These are phyloP conservation scores for Eupithecia inturbata DNA, from an alignment of 2,888 invertebrate species.

Conservation along the genomic window DNA sequence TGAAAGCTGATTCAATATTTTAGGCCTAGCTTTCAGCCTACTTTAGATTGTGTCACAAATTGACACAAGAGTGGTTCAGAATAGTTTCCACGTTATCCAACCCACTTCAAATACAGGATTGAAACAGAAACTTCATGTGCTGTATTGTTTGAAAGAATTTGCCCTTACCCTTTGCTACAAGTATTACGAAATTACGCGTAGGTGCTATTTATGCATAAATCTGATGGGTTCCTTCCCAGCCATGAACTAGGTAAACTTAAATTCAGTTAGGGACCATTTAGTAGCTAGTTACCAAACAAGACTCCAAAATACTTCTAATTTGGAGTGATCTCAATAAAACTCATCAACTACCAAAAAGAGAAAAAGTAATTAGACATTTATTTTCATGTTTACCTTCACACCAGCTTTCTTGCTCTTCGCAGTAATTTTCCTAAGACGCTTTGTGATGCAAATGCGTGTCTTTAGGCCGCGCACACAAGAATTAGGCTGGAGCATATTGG, in stretches of 20 bases:
- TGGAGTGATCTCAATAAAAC: not conserved
- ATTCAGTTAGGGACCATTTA: not conserved
- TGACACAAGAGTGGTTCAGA: not conserved
- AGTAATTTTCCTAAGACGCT: slow-evolving; percentile 49
- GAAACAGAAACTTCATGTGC: too few relatives aligned
- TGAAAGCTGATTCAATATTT: slow-evolving; percentile 26
- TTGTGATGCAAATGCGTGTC: slow-evolving; percentile 69
- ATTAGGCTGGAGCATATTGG: slow-evolving; percentile 50
- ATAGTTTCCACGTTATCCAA: not conserved
- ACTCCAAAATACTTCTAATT: not conserved
- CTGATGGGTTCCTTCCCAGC: not conserved
- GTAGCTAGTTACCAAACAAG: not conserved
- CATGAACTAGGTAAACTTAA: not conserved
- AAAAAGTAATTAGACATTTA: slow-evolving; percentile 12
- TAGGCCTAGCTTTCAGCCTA: slow-evolving; percentile 26
- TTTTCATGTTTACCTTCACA: slow-evolving; percentile 1
- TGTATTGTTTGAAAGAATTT: not conserved
- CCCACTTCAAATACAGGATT: not conserved
- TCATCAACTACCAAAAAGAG: slow-evolving; percentile 3
- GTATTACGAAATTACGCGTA: not conserved
- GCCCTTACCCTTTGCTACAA: not conserved
- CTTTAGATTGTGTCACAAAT: slow-evolving; percentile 4
- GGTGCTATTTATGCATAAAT: not conserved
- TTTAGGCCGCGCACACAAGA: slow-evolving; percentile 36
- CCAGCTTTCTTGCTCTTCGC: slow-evolving; percentile 13